A percentile compares a stretch with the other conserved stretches of the same genome.
Conservation (phyloP, 2,888 invertebrate genomes). For the Drosophila limbata region DNA sequence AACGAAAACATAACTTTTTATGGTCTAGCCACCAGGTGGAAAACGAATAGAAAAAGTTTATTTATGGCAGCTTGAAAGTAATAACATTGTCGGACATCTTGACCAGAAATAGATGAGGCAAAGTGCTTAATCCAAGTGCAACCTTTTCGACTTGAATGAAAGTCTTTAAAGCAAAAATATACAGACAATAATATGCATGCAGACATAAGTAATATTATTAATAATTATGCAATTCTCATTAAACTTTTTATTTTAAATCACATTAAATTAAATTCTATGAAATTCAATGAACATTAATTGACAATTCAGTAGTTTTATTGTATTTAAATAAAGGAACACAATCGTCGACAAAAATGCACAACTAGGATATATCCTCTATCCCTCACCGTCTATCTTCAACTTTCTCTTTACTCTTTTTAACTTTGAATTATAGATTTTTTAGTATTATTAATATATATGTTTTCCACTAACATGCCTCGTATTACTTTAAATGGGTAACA, state of each 20-base stretch:
- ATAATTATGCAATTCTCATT: neutral
- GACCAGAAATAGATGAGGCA: neutral
- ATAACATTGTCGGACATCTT: constrained; percentile 57
- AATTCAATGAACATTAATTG: neutral
- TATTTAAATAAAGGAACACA: neutral
- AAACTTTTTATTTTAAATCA: neutral
- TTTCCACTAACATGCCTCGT: neutral
- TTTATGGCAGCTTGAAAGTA: constrained; percentile 47
- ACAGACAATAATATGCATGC: neutral
- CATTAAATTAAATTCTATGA: neutral
- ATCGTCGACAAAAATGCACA: neutral
- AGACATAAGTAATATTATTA: no score
- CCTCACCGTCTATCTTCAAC: no score
- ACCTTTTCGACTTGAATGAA: neutral
- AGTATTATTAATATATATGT: neutral
- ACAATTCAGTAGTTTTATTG: neutral
- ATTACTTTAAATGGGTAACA: no score
- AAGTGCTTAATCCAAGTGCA: neutral
- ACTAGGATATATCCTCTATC: neutral
- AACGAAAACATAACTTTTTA: constrained; percentile 25
- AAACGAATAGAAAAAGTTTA: constrained; percentile 32
- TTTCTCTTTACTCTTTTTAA: no score
- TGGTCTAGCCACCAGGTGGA: constrained; percentile 15
- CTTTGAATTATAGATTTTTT: neutral
- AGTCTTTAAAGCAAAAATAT: neutral